These are phyloP conservation scores for Pectinophora gossypiella DNA, from an alignment of 1,140 invertebrate genomes.

Conservation along the genomic window DNA sequence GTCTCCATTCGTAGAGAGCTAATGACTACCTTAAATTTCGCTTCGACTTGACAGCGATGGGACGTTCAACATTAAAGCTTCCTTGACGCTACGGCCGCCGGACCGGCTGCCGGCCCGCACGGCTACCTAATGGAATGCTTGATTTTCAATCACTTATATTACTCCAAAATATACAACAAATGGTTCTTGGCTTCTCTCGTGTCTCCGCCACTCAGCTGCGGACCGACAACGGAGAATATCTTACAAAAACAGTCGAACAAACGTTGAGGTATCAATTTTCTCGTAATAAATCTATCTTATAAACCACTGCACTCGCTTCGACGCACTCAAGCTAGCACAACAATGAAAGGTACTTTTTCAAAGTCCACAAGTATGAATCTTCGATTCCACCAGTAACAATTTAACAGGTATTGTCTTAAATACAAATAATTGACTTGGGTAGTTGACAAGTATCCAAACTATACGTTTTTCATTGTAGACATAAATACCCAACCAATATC, in stretches of 20 bases:
- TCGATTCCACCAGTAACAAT: too few relatives aligned
- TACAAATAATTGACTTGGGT: too few relatives aligned
- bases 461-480: too few relatives aligned
- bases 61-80: conserved; percentile 36
- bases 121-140: conserved; percentile 12
- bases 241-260: conserved; percentile 43
- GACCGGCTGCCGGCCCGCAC: not conserved
- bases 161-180: not conserved
- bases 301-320: too few relatives aligned
- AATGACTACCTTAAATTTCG: conserved; percentile 33
- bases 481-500: too few relatives aligned
- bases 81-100: too few relatives aligned
- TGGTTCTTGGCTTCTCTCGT: not conserved
- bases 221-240: conserved; percentile 11
- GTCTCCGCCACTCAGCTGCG: not conserved
- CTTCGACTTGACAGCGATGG: conserved; percentile 28
- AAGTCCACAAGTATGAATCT: too few relatives aligned
- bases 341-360: too few relatives aligned
- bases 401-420: too few relatives aligned
- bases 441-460: too few relatives aligned
- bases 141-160: not conserved
- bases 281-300: too few relatives aligned
- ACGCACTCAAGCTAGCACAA: too few relatives aligned
- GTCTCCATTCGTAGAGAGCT: conserved; percentile 10
- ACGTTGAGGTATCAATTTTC: conserved; percentile 53